Evolutionary conservation across 2,113 vertebrate genomes (phyloP), one percentile per base, ranked within the genome.

Genomic region (Polyodon spathula): DNA sequence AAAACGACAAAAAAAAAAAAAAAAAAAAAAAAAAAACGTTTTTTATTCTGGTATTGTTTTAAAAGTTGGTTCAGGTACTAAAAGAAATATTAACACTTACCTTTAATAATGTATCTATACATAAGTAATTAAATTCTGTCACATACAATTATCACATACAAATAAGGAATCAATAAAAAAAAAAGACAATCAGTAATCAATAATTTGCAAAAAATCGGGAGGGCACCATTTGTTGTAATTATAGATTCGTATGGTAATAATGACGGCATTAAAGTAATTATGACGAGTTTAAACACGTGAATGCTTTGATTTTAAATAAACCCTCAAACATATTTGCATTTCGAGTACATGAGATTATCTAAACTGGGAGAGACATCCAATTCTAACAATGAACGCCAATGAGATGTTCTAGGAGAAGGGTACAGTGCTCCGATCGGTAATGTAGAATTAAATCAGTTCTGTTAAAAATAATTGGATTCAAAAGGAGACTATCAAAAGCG

Each of bases 241-340:
- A 54, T 54, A 16, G 15, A 54, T 16, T 4, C 9, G n/a, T n/a
- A n/a, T n/a, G n/a, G n/a, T n/a, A 54, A 54, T 6, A 54, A 6
- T 37, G n/a, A n/a, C n/a, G n/a, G n/a, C n/a, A 54, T 2, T 54
- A 54, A 37, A 37, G 16, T 54, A 54, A 54, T 54, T 54, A 54
- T 27, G 15, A 10, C 27, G 3, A 8, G 7, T 17, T 54, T 54
- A 17, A n/a, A n/a, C 43, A 44, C 43, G 12, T 44, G 43, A 44
- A 44, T 7, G 43, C 7, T 7, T 44, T 44, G 43, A 44, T 44
- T 44, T n/a, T 44, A 44, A 44, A 44, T 44, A 44, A 44, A 44
- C 12, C 43, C 43, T 44, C 43, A 7, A 44, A 44, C 12, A 7
- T 8, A 8, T 12, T 44, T 44, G 43, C 43, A 44, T 44, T 8